These are phyloP conservation scores for Drosophila azteca DNA, from an alignment of 1,140 invertebrate genomes.

Conservation along the genomic window DNA sequence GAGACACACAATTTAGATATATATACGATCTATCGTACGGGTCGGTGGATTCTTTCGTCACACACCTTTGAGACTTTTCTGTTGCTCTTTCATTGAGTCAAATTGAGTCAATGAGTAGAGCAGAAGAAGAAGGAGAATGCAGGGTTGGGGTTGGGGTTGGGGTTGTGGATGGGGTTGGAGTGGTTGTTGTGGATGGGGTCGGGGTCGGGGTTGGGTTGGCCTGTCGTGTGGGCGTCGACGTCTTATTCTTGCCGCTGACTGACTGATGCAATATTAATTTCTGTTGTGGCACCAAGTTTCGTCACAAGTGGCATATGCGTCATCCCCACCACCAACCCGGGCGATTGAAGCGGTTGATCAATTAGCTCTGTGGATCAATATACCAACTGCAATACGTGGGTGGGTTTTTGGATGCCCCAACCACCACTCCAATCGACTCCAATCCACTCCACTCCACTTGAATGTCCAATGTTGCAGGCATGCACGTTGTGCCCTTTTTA, in stretches of 20 bases:
- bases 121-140: too few relatives aligned
- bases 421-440: not conserved
- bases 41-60: conserved; percentile 29
- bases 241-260: not conserved
- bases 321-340: conserved; percentile 5
- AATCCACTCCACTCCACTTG: not conserved
- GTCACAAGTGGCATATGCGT: conserved; percentile 44
- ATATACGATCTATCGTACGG: not conserved
- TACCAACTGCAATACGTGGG: conserved; percentile 28
- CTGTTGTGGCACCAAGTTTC: conserved; percentile 23
- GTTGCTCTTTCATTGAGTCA: too few relatives aligned
- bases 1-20: conserved; percentile 9
- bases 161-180: too few relatives aligned
- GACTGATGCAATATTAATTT: conserved; percentile 13
- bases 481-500: conserved; percentile 6
- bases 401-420: too few relatives aligned
- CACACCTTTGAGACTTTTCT: conserved; percentile 15
- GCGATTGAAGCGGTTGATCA: conserved; percentile 38
- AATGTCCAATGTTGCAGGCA: conserved; percentile 20
- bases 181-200: too few relatives aligned
- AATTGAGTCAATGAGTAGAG: too few relatives aligned
- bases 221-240: conserved; percentile 21
- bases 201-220: too few relatives aligned
- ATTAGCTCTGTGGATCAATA: conserved; percentile 43
- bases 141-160: too few relatives aligned